These are phyloP conservation scores for Hapalemur alaotrensis DNA, from an alignment of 2,797 vertebrate species.

Conservation along the genomic window DNA sequence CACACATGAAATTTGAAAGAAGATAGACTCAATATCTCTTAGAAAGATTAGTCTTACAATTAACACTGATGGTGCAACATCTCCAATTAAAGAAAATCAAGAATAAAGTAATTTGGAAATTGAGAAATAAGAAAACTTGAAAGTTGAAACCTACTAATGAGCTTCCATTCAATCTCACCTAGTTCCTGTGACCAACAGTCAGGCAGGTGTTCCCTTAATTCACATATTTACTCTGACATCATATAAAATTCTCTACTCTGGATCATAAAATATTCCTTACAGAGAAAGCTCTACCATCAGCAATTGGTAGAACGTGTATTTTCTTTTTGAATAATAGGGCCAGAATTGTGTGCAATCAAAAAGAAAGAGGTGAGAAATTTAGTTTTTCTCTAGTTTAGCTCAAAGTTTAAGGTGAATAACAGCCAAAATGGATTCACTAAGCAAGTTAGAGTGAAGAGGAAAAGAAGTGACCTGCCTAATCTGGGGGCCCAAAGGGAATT, in stretches of 20 bases:
- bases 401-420: background rate
- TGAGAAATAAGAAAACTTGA: background rate
- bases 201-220: constrained; percentile 1
- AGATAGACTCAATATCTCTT: background rate
- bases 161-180: background rate
- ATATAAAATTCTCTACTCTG: background rate
- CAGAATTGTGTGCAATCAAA: background rate
- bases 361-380: background rate
- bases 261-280: background rate
- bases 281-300: constrained; percentile 2
- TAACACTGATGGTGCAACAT: background rate
- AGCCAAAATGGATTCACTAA: background rate
- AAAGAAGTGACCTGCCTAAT: background rate
- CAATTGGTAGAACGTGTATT: background rate
- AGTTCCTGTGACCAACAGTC: background rate
- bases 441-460: background rate
- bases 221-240: background rate
- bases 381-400: background rate
- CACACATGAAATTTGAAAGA: background rate
- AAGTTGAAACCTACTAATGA: background rate
- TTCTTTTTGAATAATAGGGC: background rate
- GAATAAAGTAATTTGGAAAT: background rate
- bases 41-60: background rate
- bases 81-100: background rate
- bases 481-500: background rate